Base-by-base conservation (phyloP, 2,888 invertebrate genomes). In the Meiosimyza platycephala region DNA sequence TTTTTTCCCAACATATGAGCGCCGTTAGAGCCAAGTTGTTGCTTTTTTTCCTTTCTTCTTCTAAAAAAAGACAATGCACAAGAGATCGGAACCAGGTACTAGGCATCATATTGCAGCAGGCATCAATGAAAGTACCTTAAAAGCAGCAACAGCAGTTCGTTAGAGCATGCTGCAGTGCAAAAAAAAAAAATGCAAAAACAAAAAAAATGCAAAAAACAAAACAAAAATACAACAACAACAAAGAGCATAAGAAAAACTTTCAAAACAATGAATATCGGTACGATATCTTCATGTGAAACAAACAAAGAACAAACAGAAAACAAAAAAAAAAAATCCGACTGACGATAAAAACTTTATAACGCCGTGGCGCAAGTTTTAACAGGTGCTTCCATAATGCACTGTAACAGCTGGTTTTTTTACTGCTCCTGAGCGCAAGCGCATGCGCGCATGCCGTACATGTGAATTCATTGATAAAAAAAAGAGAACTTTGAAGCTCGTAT, bases 361-460 rank as follows among this genome's bases (percentile, higher is more conserved):
- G 40, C 40, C 40, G 40, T 40, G 40, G 40, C 40, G 40, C 40
- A 40, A 40, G 9, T 40, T 9, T 40, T 40, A 40, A 40, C 40
- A 40, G 40, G 40, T 40, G 40, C 40, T 40, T 40, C 40, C 40
- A 40, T 9, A 40, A 40, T 40, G 40, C 40, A 48, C 75, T 74
- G 66, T 76, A 74, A 74, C 76, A 78, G 16, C 40, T 80, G 77
- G 78, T 76, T 76, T 78, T 74, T 40, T 40, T 9, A n/a, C 2
- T 40, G 2, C 28, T 28, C 28, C 28, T 40, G 40, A 40, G 40
- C 40, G 40, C 40, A 9, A 40, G 40, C 40, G 6, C 40, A 40
- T 40, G 40, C 40, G 9, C 40, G 9, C 40, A 40, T 9, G 40
- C 40, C 40, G 40, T 40, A 40, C 28, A 6, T 40, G 40, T 40